Conservation (phyloP, 2,113 vertebrate genomes). For the Oxyura jamaicensis region DNA sequence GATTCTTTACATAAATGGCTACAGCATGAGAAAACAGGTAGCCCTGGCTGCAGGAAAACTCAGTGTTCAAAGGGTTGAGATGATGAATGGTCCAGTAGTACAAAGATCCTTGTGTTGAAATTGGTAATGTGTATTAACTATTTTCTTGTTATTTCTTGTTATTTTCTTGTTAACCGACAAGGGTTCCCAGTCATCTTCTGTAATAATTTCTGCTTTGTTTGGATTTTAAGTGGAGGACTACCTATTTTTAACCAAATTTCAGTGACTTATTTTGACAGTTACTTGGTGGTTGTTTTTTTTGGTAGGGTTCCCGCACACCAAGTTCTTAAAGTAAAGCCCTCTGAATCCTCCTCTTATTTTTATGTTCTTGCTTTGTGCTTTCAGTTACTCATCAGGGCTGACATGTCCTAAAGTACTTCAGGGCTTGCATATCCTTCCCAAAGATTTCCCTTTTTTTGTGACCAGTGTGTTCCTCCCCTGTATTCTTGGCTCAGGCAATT, state of each 20-base stretch:
- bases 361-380: not conserved
- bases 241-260: not conserved
- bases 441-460: not conserved
- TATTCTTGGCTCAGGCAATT: not conserved
- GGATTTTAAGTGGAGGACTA: not conserved
- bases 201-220: not conserved
- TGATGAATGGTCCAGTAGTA: not conserved
- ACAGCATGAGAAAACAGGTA: not conserved
- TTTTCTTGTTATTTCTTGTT: slow-evolving; percentile 13
- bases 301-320: not conserved
- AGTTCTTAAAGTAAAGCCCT: not conserved
- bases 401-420: not conserved
- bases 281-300: not conserved
- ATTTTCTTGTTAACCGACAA: too few species aligned
- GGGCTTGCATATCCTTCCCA: not conserved
- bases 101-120: not conserved
- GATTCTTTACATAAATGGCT: not conserved
- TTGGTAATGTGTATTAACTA: not conserved
- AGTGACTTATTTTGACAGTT: not conserved
- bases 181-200: not conserved
- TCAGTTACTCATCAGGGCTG: not conserved
- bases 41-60: not conserved
- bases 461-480: not conserved
- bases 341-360: not conserved
- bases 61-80: not conserved